Conservation (phyloP, 2,888 invertebrate species). For the Lamellibrachia columna region DNA sequence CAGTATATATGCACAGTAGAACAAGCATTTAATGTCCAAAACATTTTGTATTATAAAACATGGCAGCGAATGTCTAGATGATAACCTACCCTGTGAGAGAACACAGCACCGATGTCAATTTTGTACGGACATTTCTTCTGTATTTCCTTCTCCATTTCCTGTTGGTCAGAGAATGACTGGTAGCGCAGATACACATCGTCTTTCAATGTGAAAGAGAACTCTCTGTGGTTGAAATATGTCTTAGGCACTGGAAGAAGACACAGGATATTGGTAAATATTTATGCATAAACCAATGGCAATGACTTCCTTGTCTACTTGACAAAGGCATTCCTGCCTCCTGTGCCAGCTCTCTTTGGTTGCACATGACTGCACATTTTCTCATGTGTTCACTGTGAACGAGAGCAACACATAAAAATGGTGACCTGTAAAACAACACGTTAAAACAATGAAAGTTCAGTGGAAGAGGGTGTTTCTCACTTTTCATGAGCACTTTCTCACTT, state of each 20-base stretch:
- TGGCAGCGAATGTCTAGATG: background rate
- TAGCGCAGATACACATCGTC: slow-evolving; percentile 94
- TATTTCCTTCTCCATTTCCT: slow-evolving; percentile 84
- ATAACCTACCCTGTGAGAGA: slow-evolving; percentile 66
- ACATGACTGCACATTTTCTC: no score
- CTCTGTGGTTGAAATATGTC: slow-evolving; percentile 72
- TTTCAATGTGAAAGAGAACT: slow-evolving; percentile 92
- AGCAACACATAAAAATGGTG: no score
- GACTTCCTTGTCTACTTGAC: no score
- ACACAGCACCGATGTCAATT: slow-evolving; percentile 96
- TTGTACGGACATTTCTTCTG: slow-evolving; percentile 85
- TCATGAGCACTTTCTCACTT: no score
- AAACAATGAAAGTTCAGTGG: no score
- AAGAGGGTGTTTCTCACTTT: no score
- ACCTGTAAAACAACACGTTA: no score
- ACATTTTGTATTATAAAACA: background rate
- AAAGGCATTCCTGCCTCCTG: no score
- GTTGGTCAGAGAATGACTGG: slow-evolving; percentile 81
- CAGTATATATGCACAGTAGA: background rate
- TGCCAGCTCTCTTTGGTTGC: no score
- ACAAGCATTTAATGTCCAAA: background rate
- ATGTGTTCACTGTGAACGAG: no score
- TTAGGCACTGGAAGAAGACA: slow-evolving; percentile 59
- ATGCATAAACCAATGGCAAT: slow-evolving; percentile 25
- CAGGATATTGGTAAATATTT: slow-evolving; percentile 37